Conservation (phyloP, 2,888 invertebrate species). For the Drosophila acutilabella region DNA sequence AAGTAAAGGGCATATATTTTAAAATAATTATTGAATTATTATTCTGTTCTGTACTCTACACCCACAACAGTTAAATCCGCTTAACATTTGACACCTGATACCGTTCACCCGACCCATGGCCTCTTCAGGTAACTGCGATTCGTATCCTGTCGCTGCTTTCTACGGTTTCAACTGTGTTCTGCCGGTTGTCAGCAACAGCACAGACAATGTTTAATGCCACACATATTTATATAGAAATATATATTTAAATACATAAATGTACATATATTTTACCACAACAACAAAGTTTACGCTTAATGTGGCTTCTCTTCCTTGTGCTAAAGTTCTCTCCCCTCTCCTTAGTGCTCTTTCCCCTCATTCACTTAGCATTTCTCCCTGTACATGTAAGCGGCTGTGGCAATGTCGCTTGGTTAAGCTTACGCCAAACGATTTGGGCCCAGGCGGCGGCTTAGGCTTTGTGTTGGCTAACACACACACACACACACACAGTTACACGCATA, state of each 20-base stretch:
- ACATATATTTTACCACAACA: constrained; percentile 6
- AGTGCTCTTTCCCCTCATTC: not conserved
- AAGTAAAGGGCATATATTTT: too few species aligned
- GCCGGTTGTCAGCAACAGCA: constrained; percentile 11
- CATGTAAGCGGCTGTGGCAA: constrained; percentile 21
- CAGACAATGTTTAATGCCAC: constrained; percentile 17
- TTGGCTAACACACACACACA: constrained; percentile 37
- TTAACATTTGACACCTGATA: too few species aligned
- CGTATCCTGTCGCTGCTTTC: constrained; percentile 21
- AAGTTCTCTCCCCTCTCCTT: constrained; percentile 1
- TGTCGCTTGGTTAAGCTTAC: constrained; percentile 46
- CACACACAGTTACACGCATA: constrained; percentile 29
- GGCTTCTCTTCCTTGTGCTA: constrained; percentile 47
- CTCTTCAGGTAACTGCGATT: constrained; percentile 13
- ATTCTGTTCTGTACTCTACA: too few species aligned
- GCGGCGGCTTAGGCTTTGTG: constrained; percentile 61
- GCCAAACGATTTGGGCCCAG: constrained; percentile 53
- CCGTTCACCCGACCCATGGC: not conserved
- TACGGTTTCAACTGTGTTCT: constrained; percentile 19
- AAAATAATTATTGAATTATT: too few species aligned
- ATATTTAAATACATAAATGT: too few species aligned
- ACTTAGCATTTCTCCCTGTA: not conserved
- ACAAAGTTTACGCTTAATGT: constrained; percentile 49
- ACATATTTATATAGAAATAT: not conserved
- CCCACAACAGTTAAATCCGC: too few species aligned